These are phyloP conservation scores for Acleris sparsana DNA, from an alignment of 2,888 invertebrate genomes.

Conservation along the genomic window DNA sequence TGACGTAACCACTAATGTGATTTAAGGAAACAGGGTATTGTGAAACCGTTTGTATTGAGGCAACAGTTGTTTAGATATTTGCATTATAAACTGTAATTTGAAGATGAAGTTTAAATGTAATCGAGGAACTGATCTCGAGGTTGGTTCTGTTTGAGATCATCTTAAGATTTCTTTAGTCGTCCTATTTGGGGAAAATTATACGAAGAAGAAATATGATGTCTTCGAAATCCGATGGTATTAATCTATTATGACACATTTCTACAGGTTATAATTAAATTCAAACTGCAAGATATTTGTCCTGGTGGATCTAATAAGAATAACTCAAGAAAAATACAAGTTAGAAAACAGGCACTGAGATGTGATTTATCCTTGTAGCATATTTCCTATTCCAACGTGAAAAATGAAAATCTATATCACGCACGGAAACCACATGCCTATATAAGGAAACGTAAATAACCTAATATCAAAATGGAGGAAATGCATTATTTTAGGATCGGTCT, in stretches of 20 bases:
- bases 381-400: too few relatives aligned
- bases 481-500: slow-evolving; percentile 31
- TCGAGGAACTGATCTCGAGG: neutral
- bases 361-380: too few relatives aligned
- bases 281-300: too few relatives aligned
- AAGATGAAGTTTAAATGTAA: neutral
- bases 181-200: neutral
- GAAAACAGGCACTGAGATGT: too few relatives aligned
- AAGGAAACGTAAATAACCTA: slow-evolving; percentile 22
- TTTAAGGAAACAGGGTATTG: slow-evolving; percentile 39
- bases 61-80: slow-evolving; percentile 35
- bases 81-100: slow-evolving; percentile 31
- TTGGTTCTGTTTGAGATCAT: neutral
- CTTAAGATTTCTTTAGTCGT: neutral
- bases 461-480: slow-evolving; percentile 25
- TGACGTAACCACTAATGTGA: slow-evolving; percentile 41
- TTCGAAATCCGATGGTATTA: too few relatives aligned
- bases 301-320: too few relatives aligned
- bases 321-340: too few relatives aligned
- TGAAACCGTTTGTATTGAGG: slow-evolving; percentile 36
- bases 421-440: too few relatives aligned
- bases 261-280: too few relatives aligned
- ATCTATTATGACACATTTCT: too few relatives aligned
- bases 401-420: too few relatives aligned
- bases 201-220: too few relatives aligned